phyloP scores from a whole-genome alignment of 2,113 vertebrate genomes.

The Eretmochelys imbricata region DNA sequence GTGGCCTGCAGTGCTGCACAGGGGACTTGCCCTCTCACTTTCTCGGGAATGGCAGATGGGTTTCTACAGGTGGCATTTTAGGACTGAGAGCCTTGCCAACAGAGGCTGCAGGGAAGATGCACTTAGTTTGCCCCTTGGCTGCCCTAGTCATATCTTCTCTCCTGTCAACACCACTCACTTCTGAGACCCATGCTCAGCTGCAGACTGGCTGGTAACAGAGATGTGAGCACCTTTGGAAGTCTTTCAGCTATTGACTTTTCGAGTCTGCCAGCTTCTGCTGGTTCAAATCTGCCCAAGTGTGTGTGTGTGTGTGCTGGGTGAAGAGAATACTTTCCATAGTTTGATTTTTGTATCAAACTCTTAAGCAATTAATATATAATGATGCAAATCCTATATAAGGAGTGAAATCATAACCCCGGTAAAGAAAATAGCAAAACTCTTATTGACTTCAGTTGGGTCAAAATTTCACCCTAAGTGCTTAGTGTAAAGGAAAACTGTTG shows the following conservation, averaged over 20 bases:
- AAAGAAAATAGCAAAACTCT: neutral
- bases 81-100: neutral
- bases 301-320: neutral
- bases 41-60: neutral
- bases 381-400: neutral
- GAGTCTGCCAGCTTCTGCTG: neutral
- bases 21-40: neutral
- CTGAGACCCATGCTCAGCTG: neutral
- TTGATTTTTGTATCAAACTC: neutral
- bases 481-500: neutral
- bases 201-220: neutral
- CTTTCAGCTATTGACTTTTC: neutral
- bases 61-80: neutral
- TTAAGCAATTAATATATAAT: neutral
- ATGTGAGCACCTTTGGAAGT: rapidly evolving
- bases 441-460: neutral
- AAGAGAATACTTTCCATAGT: neutral
- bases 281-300: neutral
- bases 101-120: neutral
- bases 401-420: neutral
- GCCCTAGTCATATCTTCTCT: neutral
- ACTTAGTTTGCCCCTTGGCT: neutral
- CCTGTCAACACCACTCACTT: neutral
- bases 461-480: neutral
- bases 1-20: neutral